Evolutionary conservation across 2,888 invertebrate species (phyloP).

Genomic region (Apotomis turbidana): DNA sequence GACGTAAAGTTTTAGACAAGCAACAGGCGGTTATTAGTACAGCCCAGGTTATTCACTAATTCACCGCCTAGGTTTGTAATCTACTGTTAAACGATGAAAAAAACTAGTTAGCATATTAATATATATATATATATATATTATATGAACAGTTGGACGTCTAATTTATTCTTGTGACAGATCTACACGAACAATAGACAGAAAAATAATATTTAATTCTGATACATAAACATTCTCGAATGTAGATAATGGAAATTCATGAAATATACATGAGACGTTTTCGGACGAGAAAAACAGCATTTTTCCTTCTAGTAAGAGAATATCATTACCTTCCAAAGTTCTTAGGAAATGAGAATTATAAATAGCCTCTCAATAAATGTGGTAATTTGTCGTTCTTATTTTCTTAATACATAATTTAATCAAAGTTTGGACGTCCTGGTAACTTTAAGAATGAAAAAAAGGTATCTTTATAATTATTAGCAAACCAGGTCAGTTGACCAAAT

Average conservation of each 20-base stretch:
- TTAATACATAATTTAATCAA: conserved; percentile 2
- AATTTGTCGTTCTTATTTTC: not conserved
- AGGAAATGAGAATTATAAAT: not conserved
- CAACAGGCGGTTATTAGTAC: too few relatives aligned
- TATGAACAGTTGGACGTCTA: not conserved
- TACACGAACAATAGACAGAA: not conserved
- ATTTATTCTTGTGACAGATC: not conserved
- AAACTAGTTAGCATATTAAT: too few relatives aligned
- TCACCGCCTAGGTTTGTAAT: too few relatives aligned
- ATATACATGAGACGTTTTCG: conserved; percentile 25
- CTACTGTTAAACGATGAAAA: too few relatives aligned
- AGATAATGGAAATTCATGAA: conserved; percentile 19
- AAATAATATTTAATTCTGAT: not conserved
- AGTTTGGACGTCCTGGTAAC: not conserved
- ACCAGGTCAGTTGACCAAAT: too few relatives aligned
- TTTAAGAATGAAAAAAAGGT: too few relatives aligned
- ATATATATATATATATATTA: too few relatives aligned
- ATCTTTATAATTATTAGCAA: too few relatives aligned
- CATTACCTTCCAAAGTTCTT: conserved; percentile 5
- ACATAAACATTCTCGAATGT: not conserved
- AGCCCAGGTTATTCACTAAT: too few relatives aligned
- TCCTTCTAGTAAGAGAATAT: not conserved
- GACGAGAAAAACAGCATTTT: conserved; percentile 25
- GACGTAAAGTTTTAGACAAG: too few relatives aligned
- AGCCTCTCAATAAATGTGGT: not conserved